Percentiles rank a stretch among this genome's conserved stretches.
These are phyloP conservation scores for Seison nebaliae DNA, from an alignment of 1,140 invertebrate species.

Conservation along the genomic window DNA sequence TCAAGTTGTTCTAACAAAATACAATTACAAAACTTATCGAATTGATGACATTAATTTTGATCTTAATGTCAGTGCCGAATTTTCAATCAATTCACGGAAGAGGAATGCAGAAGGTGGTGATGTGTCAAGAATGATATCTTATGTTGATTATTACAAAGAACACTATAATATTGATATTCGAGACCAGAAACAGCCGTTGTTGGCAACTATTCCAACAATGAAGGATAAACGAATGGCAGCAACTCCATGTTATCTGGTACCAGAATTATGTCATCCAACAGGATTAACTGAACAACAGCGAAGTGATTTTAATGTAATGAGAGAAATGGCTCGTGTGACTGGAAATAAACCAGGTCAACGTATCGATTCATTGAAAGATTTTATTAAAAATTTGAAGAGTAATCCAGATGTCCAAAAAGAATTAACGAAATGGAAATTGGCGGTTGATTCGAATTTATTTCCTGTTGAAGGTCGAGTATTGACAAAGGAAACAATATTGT, in stretches of 20 bases:
- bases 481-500: conserved; percentile 38
- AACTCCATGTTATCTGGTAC: conserved; percentile 12
- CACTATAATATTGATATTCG: conserved; percentile 7
- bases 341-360: too few relatives aligned
- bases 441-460: conserved; percentile 29
- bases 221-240: conserved; percentile 1
- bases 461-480: conserved; percentile 38
- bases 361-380: too few relatives aligned
- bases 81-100: too few relatives aligned
- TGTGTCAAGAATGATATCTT: too few relatives aligned
- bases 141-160: conserved; percentile 36
- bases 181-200: conserved; percentile 44
- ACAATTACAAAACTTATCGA: conserved; percentile 64
- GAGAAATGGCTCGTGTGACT: neutral
- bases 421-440: conserved; percentile 54
- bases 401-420: conserved; percentile 36
- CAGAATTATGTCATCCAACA: conserved; percentile 10
- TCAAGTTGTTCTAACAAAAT: conserved; percentile 49
- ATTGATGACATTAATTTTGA: conserved; percentile 65
- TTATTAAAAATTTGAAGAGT: too few relatives aligned
- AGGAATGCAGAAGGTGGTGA: too few relatives aligned
- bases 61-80: too few relatives aligned
- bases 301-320: conserved; percentile 14
- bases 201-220: conserved; percentile 10
- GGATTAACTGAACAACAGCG: conserved; percentile 19